Percentiles rank a stretch among this genome's conserved stretches.
phyloP scores from a whole-genome alignment of 2,888 invertebrate species.

The Drosophila parthenogenetica region DNA sequence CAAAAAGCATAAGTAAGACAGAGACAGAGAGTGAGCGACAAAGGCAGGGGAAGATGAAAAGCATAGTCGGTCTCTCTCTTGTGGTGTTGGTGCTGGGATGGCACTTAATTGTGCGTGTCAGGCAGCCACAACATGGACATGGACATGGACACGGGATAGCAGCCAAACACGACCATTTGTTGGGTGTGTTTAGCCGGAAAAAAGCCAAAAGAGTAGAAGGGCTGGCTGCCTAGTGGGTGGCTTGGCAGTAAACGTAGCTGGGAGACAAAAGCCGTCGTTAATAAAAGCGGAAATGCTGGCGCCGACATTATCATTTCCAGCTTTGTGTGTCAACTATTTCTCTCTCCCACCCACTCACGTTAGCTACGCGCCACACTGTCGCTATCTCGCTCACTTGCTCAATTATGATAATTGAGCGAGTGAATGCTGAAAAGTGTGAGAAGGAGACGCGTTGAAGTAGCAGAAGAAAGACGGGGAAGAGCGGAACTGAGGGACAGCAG shows the following conservation, averaged over 20 bases:
- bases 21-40: too few species aligned
- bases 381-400: constrained; percentile 30
- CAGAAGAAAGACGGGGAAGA: neutral
- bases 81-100: constrained; percentile 20
- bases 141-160: constrained; percentile 43
- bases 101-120: constrained; percentile 80
- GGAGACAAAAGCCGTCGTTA: constrained; percentile 53
- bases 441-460: neutral
- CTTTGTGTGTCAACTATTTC: constrained; percentile 22
- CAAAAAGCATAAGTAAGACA: constrained; percentile 1
- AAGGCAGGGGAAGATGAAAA: neutral
- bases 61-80: neutral
- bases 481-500: neutral
- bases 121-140: constrained; percentile 64
- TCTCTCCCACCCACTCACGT: too few species aligned
- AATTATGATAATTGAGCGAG: constrained; percentile 75
- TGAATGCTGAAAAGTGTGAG: constrained; percentile 4
- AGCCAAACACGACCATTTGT: constrained; percentile 41
- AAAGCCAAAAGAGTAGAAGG: neutral
- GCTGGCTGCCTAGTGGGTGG: neutral
- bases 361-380: neutral
- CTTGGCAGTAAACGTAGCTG: neutral
- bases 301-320: constrained; percentile 79
- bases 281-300: constrained; percentile 80
- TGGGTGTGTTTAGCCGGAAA: constrained; percentile 54